Conservation (phyloP, 2,888 invertebrate species). For the Altica lythri region DNA sequence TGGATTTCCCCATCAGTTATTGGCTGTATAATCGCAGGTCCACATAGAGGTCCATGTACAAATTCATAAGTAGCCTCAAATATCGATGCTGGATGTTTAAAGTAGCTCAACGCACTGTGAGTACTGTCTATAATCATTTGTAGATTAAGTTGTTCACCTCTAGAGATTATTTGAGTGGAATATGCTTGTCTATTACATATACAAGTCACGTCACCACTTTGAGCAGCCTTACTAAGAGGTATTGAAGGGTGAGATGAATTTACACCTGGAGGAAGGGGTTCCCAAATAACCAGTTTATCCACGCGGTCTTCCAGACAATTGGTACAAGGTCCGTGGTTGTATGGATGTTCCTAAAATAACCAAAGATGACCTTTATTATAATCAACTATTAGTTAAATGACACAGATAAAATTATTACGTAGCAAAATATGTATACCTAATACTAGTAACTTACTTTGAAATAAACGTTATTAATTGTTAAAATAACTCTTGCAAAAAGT, state of each 20-base stretch:
- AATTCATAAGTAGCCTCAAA: slow-evolving; percentile 89
- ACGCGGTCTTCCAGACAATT: slow-evolving; percentile 86
- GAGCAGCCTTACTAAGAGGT: slow-evolving; percentile 65
- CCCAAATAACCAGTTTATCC: slow-evolving; percentile 82
- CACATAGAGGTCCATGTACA: slow-evolving; percentile 86
- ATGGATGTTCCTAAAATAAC: slow-evolving; percentile 74
- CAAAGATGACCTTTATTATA: too few species aligned
- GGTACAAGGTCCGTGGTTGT: slow-evolving; percentile 79
- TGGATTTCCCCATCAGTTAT: slow-evolving; percentile 85
- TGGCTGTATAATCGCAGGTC: slow-evolving; percentile 79
- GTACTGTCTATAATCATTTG: slow-evolving; percentile 83
- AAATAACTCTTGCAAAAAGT: slow-evolving; percentile 78
- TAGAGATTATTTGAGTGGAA: slow-evolving; percentile 71
- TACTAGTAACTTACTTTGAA: slow-evolving; percentile 68
- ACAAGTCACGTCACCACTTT: slow-evolving; percentile 73
- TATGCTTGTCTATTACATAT: slow-evolving; percentile 70
- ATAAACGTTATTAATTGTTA: slow-evolving; percentile 77
- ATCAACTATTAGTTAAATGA: too few species aligned
- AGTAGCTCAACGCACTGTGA: slow-evolving; percentile 85
- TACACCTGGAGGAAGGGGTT: slow-evolving; percentile 62
- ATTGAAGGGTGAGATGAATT: slow-evolving; percentile 58
- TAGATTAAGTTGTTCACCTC: slow-evolving; percentile 79
- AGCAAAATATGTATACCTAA: too few species aligned
- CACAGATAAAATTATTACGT: too few species aligned
- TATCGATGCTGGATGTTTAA: slow-evolving; percentile 81